Base-by-base conservation (phyloP, 2,797 vertebrate species). In the Eulemur albifrons region DNA sequence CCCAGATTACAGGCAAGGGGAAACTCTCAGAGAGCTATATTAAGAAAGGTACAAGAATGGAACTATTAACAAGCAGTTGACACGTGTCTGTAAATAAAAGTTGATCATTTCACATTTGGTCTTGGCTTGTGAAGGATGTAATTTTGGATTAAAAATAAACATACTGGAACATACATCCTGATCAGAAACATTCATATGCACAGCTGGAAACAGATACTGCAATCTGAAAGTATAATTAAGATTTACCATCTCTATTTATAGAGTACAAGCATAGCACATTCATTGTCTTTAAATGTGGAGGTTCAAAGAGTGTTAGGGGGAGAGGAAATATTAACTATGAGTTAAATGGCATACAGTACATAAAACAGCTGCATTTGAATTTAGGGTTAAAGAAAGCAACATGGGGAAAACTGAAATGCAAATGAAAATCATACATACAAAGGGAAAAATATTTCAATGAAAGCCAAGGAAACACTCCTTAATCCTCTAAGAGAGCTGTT, bases 211-310 rank as follows among this genome's bases (percentile, higher is more conserved):
- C 50, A 98, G 95, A 93, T 69, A 84, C 50, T 96, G 88, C 50
- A 98, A 98, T 96, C 92, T 97, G 96, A 97, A 98, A 97, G 95
- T 88, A 90, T 97, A 98, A 98, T 98, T 98, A 98, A 96, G 90
- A 98, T 98, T 98, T 96, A 97, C 93, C 76, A 96, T 98, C 88
- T 96, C 92, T 98, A 98, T 98, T 97, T 98, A 97, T 98, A 98
- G 97, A 97, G 82, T 79, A 96, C 93, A 98, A 98, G 84, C 95
- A 96, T 97, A 96, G 88, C 54, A 98, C 97, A 97, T 98, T 97
- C 92, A 98, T 98, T 98, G 98, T 97, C 96, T 98, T 97, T 97
- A 98, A 98, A 97, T 83, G 27, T 18, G 67, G 98, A 97, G 69
- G 54, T 57, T 98, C 79, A 96, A 85, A 97, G 96, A 82, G 50